phyloP scores from a whole-genome alignment of 2,888 invertebrate genomes.

The Metopia argyrocephala region DNA sequence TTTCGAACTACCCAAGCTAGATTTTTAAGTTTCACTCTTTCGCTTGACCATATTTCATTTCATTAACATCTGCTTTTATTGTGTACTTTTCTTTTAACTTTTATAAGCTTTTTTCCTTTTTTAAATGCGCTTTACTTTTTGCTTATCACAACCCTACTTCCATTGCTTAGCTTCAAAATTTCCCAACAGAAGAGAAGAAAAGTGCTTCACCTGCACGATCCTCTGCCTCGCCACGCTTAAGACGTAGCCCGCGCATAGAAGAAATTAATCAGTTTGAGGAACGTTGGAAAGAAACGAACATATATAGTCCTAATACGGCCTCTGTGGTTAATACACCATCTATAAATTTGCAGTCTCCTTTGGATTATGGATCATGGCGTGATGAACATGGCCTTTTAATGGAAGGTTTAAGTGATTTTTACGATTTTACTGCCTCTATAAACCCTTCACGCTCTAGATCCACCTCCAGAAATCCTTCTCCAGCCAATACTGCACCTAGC shows the following conservation, averaged over 20 bases:
- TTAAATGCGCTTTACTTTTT: background rate
- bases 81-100: background rate
- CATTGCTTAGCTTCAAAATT: conserved; percentile 72
- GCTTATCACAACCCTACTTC: conserved; percentile 21
- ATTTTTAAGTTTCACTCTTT: no score
- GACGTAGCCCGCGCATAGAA: conserved; percentile 76
- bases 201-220: conserved; percentile 59
- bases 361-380: conserved; percentile 74
- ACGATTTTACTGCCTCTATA: conserved; percentile 76
- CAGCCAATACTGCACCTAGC: conserved; percentile 64
- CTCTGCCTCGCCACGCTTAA: conserved; percentile 69
- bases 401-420: conserved; percentile 77
- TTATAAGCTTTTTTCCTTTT: background rate
- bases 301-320: conserved; percentile 34
- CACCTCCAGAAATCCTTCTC: conserved; percentile 70
- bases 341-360: conserved; percentile 68
- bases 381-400: conserved; percentile 73
- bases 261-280: conserved; percentile 76
- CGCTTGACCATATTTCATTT: no score
- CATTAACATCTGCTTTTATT: background rate
- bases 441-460: conserved; percentile 76
- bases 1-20: no score
- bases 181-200: conserved; percentile 69
- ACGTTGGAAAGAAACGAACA: conserved; percentile 67
- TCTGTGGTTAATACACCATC: conserved; percentile 60